Evolutionary conservation across 1,140 invertebrate genomes (phyloP).

Genomic region (Spodoptera litura): DNA sequence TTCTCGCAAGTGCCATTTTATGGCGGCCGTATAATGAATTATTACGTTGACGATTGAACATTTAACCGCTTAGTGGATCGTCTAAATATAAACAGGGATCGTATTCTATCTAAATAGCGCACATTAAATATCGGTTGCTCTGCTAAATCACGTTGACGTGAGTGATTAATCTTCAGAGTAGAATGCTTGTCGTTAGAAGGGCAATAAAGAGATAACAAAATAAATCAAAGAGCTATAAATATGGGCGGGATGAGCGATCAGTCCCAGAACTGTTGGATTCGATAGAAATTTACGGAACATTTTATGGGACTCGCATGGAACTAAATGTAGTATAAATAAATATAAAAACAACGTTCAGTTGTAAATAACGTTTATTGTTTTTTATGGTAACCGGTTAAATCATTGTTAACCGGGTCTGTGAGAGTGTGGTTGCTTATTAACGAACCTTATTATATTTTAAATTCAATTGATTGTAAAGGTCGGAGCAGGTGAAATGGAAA

Average conservation of each 20-base stretch:
- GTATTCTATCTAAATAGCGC: conserved; percentile 80
- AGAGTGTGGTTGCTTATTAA: conserved; percentile 38
- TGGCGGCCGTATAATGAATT: conserved; percentile 53
- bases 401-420: conserved; percentile 64
- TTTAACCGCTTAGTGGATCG: conserved; percentile 68
- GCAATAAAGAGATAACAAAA: conserved; percentile 86
- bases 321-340: conserved; percentile 76
- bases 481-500: conserved; percentile 35
- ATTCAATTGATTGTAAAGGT: conserved; percentile 48
- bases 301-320: conserved; percentile 75
- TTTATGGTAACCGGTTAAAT: conserved; percentile 68
- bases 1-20: conserved; percentile 46
- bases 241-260: conserved; percentile 78
- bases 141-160: conserved; percentile 83
- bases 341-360: conserved; percentile 75
- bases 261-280: conserved; percentile 73
- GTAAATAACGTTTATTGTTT: conserved; percentile 82
- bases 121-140: conserved; percentile 84
- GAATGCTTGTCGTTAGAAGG: conserved; percentile 82
- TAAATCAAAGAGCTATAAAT: conserved; percentile 85
- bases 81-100: conserved; percentile 78
- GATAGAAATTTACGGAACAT: conserved; percentile 82
- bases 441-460: conserved; percentile 51
- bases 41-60: conserved; percentile 67
- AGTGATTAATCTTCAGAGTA: conserved; percentile 83